phyloP scores from a whole-genome alignment of 2,113 vertebrate genomes.

The Dolichallabes microphthalmus region DNA sequence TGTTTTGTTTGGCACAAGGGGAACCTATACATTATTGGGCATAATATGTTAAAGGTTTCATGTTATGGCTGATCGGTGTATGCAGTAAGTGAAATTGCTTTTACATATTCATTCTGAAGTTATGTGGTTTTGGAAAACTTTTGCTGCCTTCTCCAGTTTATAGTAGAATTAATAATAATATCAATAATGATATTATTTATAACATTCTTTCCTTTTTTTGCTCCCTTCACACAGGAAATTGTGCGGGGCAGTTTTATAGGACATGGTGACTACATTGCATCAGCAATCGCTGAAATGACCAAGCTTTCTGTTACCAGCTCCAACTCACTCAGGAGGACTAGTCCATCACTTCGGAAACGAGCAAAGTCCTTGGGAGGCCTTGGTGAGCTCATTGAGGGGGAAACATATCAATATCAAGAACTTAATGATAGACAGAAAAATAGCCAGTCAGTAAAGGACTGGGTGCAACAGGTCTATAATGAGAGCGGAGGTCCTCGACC shows the following conservation, averaged over 20 bases:
- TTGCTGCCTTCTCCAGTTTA: not conserved
- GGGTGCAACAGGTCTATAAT: conserved; percentile 66
- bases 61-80: too few species aligned
- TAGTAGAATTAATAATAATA: not conserved
- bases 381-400: conserved; percentile 73
- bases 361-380: conserved; percentile 83
- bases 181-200: not conserved
- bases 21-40: too few species aligned
- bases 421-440: conserved; percentile 65
- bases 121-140: not conserved
- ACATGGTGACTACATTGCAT: conserved; percentile 83
- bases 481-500: conserved; percentile 75
- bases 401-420: conserved; percentile 78
- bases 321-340: conserved; percentile 82
- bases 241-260: conserved; percentile 84
- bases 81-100: not conserved
- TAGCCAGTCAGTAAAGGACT: conserved; percentile 67
- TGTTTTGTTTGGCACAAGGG: too few species aligned
- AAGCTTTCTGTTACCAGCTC: conserved; percentile 85
- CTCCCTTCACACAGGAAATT: conserved; percentile 71
- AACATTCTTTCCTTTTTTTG: not conserved
- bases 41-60: too few species aligned
- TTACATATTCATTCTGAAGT: not conserved
- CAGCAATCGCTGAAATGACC: conserved; percentile 82
- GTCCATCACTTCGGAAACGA: conserved; percentile 76